Conservation (phyloP, 2,113 vertebrate species). For the Montifringilla adamsi region DNA sequence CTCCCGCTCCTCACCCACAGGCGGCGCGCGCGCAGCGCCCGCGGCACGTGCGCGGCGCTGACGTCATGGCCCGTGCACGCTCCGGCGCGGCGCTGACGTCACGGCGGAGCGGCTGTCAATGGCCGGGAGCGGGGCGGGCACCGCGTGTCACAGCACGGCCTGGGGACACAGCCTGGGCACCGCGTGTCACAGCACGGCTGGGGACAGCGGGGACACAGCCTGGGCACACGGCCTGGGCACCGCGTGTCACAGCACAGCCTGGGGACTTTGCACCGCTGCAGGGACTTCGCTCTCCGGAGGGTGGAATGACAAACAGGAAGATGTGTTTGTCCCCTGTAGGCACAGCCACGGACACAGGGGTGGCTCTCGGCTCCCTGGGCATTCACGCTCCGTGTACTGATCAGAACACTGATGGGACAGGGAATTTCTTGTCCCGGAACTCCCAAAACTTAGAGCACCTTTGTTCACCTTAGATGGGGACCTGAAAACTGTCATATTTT, state of each 20-base stretch:
- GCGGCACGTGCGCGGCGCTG: not conserved
- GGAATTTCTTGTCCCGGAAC: not conserved
- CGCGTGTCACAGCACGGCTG: no score
- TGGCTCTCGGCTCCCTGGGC: not conserved
- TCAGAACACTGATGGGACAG: not conserved
- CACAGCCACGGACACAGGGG: not conserved
- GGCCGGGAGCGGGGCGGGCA: not conserved
- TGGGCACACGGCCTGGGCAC: not conserved
- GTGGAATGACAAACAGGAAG: not conserved
- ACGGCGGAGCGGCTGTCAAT: not conserved
- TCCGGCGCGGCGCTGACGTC: not conserved
- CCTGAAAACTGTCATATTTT: not conserved
- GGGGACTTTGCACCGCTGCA: not conserved
- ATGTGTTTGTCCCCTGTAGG: not conserved
- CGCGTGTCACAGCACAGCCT: not conserved
- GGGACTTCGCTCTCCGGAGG: not conserved
- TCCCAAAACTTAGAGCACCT: not conserved
- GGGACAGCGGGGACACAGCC: no score
- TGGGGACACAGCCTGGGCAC: not conserved
- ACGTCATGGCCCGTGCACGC: not conserved
- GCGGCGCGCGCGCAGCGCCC: not conserved
- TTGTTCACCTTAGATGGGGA: not conserved
- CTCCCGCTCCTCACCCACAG: not conserved
- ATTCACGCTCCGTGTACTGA: not conserved
- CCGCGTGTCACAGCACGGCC: no score